A percentile compares a stretch with the other conserved stretches of the same genome.
These are phyloP conservation scores for Arizona elegans DNA, from an alignment of 2,113 vertebrate species.

Conservation along the genomic window DNA sequence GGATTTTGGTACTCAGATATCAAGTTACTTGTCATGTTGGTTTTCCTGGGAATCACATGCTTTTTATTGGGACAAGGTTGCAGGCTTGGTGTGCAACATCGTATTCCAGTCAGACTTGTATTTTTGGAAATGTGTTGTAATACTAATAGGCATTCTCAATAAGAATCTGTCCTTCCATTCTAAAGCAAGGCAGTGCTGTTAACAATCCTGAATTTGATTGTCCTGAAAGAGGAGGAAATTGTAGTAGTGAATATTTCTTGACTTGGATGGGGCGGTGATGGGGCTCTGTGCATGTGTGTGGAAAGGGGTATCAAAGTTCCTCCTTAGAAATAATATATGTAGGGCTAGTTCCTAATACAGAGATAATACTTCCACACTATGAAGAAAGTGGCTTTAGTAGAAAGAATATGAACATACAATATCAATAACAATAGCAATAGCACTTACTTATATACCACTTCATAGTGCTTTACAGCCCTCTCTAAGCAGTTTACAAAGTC, in stretches of 20 bases:
- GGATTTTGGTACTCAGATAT: not conserved
- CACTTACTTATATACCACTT: too few species aligned
- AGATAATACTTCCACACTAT: not conserved
- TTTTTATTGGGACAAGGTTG: not conserved
- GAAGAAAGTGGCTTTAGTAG: not conserved
- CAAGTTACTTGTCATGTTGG: not conserved
- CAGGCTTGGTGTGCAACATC: slow-evolving; percentile 4
- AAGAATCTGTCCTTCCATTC: slow-evolving; percentile 28
- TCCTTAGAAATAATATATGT: not conserved
- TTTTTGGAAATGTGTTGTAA: slow-evolving; percentile 23
- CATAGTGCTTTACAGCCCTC: too few species aligned
- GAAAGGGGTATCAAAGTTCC: not conserved
- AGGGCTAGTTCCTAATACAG: slow-evolving; percentile 25
- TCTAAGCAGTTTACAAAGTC: too few species aligned
- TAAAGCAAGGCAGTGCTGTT: slow-evolving; percentile 1
- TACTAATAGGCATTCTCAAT: slow-evolving; percentile 32
- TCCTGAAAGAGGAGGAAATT: not conserved
- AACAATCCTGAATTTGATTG: not conserved
- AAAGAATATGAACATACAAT: slow-evolving; percentile 10
- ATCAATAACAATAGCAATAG: too few species aligned
- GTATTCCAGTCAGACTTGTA: slow-evolving; percentile 6
- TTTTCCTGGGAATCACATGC: not conserved
- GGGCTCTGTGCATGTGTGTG: not conserved
- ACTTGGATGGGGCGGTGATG: not conserved
- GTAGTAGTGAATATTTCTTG: not conserved